These are phyloP conservation scores for Fragum sueziense DNA, from an alignment of 2,888 invertebrate genomes.

Conservation along the genomic window DNA sequence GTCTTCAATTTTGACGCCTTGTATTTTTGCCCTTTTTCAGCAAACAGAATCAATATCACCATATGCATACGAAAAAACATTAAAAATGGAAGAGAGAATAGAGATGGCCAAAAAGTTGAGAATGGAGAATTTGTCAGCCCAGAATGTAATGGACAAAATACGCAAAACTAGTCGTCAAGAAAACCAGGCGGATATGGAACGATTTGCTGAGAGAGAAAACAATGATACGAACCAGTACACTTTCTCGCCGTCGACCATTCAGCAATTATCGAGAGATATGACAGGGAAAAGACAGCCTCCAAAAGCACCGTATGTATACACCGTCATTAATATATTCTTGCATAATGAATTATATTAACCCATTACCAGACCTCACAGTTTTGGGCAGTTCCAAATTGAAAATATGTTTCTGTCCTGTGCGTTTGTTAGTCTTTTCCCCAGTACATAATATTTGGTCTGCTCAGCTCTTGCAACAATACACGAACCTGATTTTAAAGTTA, in stretches of 20 bases:
- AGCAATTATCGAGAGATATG: background rate
- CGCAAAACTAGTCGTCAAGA: slow-evolving; percentile 83
- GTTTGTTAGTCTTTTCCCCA: no score
- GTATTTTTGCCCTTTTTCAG: slow-evolving; percentile 84
- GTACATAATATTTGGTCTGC: no score
- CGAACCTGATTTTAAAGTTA: no score
- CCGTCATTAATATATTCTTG: no score
- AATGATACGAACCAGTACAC: background rate
- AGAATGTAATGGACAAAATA: slow-evolving; percentile 77
- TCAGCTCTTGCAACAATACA: no score
- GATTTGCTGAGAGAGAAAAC: background rate
- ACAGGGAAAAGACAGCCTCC: background rate
- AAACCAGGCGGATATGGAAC: slow-evolving; percentile 64
- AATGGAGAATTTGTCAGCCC: slow-evolving; percentile 90
- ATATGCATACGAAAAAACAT: slow-evolving; percentile 98
- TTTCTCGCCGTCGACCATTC: slow-evolving; percentile 2
- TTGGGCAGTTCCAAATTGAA: no score
- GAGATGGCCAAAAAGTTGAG: slow-evolving; percentile 96
- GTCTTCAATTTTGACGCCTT: no score
- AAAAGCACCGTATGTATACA: slow-evolving; percentile 13
- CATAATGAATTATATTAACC: no score
- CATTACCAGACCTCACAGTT: no score
- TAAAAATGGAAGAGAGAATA: slow-evolving; percentile 99
- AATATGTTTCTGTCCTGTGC: no score
- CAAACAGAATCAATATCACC: slow-evolving; percentile 98